Evolutionary conservation across 2,888 invertebrate genomes (phyloP).

Genomic region (Diaphora mendica): DNA sequence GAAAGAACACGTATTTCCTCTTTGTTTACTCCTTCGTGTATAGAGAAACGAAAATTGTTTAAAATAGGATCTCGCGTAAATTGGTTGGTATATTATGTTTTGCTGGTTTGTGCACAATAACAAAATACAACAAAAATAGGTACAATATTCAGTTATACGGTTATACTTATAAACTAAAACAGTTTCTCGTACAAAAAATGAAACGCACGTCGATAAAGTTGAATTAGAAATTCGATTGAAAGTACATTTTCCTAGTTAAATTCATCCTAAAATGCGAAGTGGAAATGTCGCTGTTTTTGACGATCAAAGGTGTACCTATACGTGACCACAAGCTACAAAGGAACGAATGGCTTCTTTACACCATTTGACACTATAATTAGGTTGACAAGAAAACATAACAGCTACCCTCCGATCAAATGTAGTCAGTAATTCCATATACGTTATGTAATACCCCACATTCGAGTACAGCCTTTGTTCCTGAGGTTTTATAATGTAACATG

Average conservation of each 20-base stretch:
- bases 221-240: not conserved
- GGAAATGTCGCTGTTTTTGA: not conserved
- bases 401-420: not conserved
- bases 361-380: not conserved
- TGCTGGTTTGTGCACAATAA: too few relatives aligned
- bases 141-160: not conserved
- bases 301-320: not conserved
- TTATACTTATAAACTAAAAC: not conserved
- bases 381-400: not conserved
- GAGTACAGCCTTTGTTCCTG: not conserved
- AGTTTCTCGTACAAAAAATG: not conserved
- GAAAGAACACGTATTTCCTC: not conserved
- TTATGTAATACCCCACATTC: not conserved
- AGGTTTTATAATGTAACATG: slow-evolving; percentile 4
- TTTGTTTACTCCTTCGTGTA: not conserved
- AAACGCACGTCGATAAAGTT: not conserved
- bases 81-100: not conserved
- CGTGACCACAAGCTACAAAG: not conserved
- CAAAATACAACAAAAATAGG: not conserved
- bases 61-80: not conserved
- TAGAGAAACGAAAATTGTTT: not conserved
- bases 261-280: not conserved
- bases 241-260: not conserved
- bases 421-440: not conserved
- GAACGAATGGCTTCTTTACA: not conserved